These are phyloP conservation scores for Mythimna pallens DNA, from an alignment of 2,888 invertebrate genomes.

Conservation along the genomic window DNA sequence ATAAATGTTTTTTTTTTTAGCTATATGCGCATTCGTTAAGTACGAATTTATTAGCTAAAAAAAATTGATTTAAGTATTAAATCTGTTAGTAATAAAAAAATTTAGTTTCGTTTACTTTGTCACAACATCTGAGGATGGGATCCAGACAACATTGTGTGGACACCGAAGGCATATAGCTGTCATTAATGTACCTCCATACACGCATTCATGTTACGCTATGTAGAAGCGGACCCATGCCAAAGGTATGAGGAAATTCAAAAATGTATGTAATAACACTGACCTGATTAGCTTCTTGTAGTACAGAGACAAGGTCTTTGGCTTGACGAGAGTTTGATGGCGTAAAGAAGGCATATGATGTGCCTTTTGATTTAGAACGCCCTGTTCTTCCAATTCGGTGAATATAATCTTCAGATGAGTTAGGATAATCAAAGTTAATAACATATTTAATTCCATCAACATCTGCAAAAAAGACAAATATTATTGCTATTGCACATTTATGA, in stretches of 20 bases:
- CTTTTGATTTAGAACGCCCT: constrained; percentile 96
- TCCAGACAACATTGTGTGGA: constrained; percentile 93
- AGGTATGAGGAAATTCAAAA: constrained; percentile 91
- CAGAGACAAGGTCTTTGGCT: constrained; percentile 96
- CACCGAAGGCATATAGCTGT: constrained; percentile 95
- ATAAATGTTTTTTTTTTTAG: too few relatives aligned
- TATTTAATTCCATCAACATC: constrained; percentile 99
- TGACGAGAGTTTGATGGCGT: constrained; percentile 96
- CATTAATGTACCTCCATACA: constrained; percentile 92
- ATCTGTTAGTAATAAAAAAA: background rate
- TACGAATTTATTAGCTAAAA: too few relatives aligned
- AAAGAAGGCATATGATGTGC: constrained; percentile 98
- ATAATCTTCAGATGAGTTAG: constrained; percentile 98
- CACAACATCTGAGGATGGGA: constrained; percentile 94
- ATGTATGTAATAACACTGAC: constrained; percentile 77
- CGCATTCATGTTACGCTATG: constrained; percentile 94
- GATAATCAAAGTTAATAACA: constrained; percentile 99
- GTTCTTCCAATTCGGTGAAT: constrained; percentile 98
- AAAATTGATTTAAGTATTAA: too few relatives aligned
- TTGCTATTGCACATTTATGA: constrained; percentile 54
- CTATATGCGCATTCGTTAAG: too few relatives aligned
- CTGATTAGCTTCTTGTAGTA: constrained; percentile 97
- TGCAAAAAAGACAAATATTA: constrained; percentile 83
- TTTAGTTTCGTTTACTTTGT: constrained; percentile 76
- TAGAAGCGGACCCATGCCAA: constrained; percentile 94